Base-by-base conservation (phyloP, 2,113 vertebrate genomes). In the Lepus americanus region DNA sequence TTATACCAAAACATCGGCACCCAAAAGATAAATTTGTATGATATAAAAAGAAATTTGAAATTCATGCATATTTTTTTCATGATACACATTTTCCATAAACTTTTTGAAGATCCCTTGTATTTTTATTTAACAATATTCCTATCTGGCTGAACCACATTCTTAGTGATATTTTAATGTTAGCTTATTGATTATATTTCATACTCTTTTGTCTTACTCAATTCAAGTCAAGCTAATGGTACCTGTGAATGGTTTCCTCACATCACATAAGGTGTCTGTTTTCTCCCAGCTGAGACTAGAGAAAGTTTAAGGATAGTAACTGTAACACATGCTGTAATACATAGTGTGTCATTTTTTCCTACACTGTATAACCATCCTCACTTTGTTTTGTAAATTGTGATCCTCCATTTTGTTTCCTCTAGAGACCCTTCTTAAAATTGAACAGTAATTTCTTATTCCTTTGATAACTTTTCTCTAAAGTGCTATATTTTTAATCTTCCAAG, bases 381-480 rank as follows among this genome's bases (percentile, higher is more conserved):
- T 14, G 19, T 70, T 76, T 49, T 59, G 5, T 90, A 72, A 69
- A 88, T 96, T 61, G 2, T 4, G 4, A 23, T 78, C 17, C 9
- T 59, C 4, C 3, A 1, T 94, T 92, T 90, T 66, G 7, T 88
- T 90, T 77, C 73, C 27, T n/a, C 61, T 78, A 29, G 36, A 53
- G 14, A 4, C 9, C 51, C n/a, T 64, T 69, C 88, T 70, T 49
- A 53, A 63, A 90, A 89, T 36, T 29, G 22, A 82, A 13, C 31
- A 87, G 19, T 33, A 6, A 94, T 70, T 93, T 3, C 44, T 81
- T 78, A 27, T 78, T 92, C 59, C 36, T 84, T 44, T 36, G 29
- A 13, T 81, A 67, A 72, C 14, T 64, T 77, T 92, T 94, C 44
- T 89, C 67, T 78, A 90, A 93, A 90, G 31, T 61, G 53, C 49